Conservation (phyloP, 2,113 vertebrate species). For the Tyrannus savana region DNA sequence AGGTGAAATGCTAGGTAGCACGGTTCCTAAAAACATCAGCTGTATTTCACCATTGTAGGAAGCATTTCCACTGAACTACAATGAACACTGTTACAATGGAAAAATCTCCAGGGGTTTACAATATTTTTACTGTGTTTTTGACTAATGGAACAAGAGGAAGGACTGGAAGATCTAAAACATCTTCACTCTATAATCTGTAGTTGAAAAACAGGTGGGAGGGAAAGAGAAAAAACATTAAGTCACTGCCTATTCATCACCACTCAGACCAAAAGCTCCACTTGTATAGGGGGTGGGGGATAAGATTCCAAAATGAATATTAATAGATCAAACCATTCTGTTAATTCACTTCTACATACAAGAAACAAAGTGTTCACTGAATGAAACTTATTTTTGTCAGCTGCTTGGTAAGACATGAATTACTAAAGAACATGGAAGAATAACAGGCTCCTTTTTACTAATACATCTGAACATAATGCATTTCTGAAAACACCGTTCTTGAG, state of each 20-base stretch:
- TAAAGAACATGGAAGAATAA: neutral
- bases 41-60: neutral
- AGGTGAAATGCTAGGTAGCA: neutral
- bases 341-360: neutral
- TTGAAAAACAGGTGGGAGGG: neutral
- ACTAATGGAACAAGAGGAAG: neutral
- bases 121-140: neutral
- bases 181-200: neutral
- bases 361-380: neutral
- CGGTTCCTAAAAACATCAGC: neutral
- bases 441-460: neutral
- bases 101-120: neutral
- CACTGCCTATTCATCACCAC: neutral
- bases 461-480: neutral
- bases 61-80: neutral
- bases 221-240: neutral
- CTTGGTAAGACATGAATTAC: neutral
- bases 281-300: accelerated
- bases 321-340: neutral
- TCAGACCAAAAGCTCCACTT: neutral
- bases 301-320: neutral
- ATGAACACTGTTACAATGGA: neutral
- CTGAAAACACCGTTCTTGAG: neutral
- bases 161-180: neutral
- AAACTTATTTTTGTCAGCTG: neutral